phyloP scores from a whole-genome alignment of 1,140 invertebrate genomes.

The Trissolcus basalis region DNA sequence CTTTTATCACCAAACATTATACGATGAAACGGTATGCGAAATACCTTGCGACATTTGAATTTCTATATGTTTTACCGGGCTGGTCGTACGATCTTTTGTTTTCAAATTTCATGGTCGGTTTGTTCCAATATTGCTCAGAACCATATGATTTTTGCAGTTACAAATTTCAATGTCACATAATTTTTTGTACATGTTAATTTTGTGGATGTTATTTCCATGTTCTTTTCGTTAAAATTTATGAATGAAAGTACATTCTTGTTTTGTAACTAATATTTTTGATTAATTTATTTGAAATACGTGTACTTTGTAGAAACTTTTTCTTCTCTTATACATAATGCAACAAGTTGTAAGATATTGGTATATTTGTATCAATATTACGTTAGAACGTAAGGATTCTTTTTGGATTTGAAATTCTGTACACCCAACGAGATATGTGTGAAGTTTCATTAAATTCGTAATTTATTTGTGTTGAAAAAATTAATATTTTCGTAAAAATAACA shows the following conservation, averaged over 20 bases:
- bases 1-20: slow-evolving; percentile 1
- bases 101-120: not conserved
- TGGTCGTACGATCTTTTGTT: slow-evolving; percentile 40
- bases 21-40: not conserved
- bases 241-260: too few relatives aligned
- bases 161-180: too few relatives aligned
- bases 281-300: not conserved
- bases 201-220: not conserved
- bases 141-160: too few relatives aligned
- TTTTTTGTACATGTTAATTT: not conserved
- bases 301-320: not conserved
- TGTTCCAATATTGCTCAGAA: not conserved
- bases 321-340: not conserved
- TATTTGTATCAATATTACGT: too few relatives aligned
- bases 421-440: too few relatives aligned
- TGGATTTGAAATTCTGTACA: too few relatives aligned
- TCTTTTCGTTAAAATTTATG: not conserved
- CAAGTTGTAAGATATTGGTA: too few relatives aligned
- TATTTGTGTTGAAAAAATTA: too few relatives aligned
- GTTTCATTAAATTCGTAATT: too few relatives aligned
- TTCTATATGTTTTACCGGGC: slow-evolving; percentile 29
- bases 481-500: too few relatives aligned
- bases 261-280: not conserved
- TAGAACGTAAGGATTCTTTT: too few relatives aligned
- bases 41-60: slow-evolving; percentile 26